These are phyloP conservation scores for Cantharis lateralis DNA, from an alignment of 2,888 invertebrate species.

Conservation along the genomic window DNA sequence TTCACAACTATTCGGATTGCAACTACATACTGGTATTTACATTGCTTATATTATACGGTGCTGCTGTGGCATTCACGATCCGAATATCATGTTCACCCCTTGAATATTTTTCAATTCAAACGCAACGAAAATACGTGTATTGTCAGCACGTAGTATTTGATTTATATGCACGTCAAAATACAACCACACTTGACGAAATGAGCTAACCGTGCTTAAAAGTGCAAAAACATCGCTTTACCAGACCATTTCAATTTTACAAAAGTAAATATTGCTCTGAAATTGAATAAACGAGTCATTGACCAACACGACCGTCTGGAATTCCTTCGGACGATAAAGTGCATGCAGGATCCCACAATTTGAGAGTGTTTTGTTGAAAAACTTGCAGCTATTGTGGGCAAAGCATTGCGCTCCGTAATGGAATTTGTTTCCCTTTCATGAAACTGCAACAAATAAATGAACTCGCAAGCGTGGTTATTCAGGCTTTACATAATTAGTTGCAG, in stretches of 20 bases:
- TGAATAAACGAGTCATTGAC: conserved; percentile 7
- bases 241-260: neutral
- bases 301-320: conserved; percentile 1
- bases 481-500: neutral
- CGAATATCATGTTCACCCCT: neutral
- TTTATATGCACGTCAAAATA: neutral
- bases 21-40: neutral
- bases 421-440: neutral
- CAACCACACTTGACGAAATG: neutral
- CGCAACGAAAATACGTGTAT: neutral
- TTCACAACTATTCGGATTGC: neutral
- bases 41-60: neutral
- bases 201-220: conserved; percentile 5
- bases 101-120: neutral
- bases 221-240: neutral
- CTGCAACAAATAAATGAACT: neutral
- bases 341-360: neutral
- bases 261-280: neutral
- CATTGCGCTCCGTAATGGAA: neutral
- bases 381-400: neutral
- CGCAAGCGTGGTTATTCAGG: neutral
- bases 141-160: neutral
- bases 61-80: neutral
- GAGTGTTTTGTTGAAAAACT: neutral
- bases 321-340: neutral